Base-by-base conservation (phyloP, 2,113 vertebrate species). In the Oryzias celebensis region DNA sequence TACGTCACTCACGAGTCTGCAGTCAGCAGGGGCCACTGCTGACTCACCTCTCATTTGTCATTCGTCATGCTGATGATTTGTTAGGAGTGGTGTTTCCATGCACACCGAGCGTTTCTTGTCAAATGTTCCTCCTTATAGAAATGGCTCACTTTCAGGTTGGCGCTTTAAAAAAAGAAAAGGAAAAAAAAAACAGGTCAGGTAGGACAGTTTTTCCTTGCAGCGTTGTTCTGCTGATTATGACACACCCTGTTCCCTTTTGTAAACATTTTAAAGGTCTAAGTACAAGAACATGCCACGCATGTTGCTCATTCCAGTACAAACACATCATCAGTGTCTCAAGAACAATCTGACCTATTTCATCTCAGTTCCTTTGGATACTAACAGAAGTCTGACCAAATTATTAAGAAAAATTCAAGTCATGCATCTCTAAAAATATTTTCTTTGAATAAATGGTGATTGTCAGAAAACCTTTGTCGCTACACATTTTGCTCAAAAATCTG, bases 281-380 rank as follows among this genome's bases (percentile, higher is more conserved):
- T 36, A 10, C 36, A 36, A 36, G 36, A 36, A 36, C 36, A 36
- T 62, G 14, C 75, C 71, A 57, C 57, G 75, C 73, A 71, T 81
- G 75, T 73, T 78, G 54, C 62, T 77, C 73, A 73, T 83, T 62
- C 50, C 14, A 14, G 43, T 42, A 24, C 58, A 59, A 74, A 66
- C 56, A 23, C 46, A 52, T 73, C 47, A 59, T 65, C 58, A 46
- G 41, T 43, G 53, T 65, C 48, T 82, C 15, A 28, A 75, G 56
- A 84, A 74, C 54, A 52, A 36, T 44, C 36, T 36, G 36, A 36
- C 36, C 36, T 36, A 36, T 12, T 28, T 28, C 26, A 5, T 28
- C 5, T 6, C 4, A 6, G 5, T 28, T 6, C 26, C 7, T 28
- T 28, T 28, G 26, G 26, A 5, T 4, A 28, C 26, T 0, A 28